These are phyloP conservation scores for Cyanistes caeruleus DNA, from an alignment of 2,113 vertebrate species.

Conservation along the genomic window DNA sequence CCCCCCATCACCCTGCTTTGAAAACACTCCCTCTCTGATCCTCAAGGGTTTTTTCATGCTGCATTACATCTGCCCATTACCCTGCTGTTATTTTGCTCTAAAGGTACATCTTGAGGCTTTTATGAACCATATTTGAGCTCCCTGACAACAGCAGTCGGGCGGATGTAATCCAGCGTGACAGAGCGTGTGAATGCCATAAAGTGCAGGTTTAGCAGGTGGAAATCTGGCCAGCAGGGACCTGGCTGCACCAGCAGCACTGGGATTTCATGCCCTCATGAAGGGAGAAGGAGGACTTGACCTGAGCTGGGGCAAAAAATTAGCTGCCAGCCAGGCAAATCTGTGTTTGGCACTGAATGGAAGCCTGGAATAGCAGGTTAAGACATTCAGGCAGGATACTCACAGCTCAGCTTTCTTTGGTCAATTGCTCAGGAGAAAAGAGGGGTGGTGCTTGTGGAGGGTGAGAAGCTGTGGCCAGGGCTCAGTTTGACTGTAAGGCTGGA, in stretches of 20 bases:
- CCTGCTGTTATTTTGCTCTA: not conserved
- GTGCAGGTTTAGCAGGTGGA: not conserved
- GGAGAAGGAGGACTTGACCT: not conserved
- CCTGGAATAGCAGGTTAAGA: not conserved
- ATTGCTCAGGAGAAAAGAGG: accelerated
- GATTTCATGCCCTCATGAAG: not conserved
- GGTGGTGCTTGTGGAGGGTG: not conserved
- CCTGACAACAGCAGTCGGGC: accelerated
- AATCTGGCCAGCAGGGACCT: not conserved
- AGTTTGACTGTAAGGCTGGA: not conserved
- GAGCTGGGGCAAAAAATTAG: not conserved
- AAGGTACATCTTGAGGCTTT: not conserved
- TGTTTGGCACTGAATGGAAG: not conserved
- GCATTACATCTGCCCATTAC: not conserved
- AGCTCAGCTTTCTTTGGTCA: not conserved
- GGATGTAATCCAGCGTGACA: not conserved
- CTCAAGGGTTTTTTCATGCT: not conserved
- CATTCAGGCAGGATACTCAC: not conserved
- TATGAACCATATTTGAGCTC: not conserved
- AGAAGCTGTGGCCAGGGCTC: not conserved
- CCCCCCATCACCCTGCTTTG: not conserved
- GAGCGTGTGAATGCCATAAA: not conserved
- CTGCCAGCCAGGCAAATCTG: not conserved
- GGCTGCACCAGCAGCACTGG: not conserved
- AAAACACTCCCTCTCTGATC: not conserved